Percentiles rank a stretch among this genome's conserved stretches.
Evolutionary conservation across 2,888 invertebrate genomes (phyloP).

Genomic region (Tolmerus cingulatus): DNA sequence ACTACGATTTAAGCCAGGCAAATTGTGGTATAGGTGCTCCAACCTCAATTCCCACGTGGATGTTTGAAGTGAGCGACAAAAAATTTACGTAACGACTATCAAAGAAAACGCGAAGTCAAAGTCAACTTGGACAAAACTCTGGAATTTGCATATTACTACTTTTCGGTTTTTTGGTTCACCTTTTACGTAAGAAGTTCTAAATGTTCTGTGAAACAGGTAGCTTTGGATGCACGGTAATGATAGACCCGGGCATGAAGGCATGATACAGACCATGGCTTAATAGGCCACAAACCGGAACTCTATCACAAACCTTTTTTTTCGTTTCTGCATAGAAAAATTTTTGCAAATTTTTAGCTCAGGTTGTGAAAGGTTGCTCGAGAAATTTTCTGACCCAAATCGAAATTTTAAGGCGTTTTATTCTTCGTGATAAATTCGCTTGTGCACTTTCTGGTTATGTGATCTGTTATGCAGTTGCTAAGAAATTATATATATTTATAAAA

Average conservation of each 20-base stretch:
- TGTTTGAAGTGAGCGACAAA: neutral
- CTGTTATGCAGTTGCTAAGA: neutral
- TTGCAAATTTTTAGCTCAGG: neutral
- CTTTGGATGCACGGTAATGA: neutral
- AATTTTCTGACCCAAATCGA: neutral
- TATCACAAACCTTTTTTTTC: neutral
- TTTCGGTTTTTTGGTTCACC: slow-evolving; percentile 1
- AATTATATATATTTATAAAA: neutral
- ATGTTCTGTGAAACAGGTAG: neutral
- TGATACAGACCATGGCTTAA: neutral
- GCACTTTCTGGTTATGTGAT: neutral
- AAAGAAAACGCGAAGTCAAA: neutral
- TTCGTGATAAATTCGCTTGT: neutral
- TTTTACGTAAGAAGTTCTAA: slow-evolving; percentile 22
- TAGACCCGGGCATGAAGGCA: neutral
- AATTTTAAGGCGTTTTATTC: neutral
- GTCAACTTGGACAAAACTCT: neutral
- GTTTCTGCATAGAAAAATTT: neutral
- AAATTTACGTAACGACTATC: neutral
- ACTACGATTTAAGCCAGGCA: neutral
- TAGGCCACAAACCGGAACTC: neutral
- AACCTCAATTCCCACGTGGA: neutral
- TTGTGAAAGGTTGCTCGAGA: neutral
- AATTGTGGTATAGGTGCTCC: neutral
- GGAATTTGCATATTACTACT: slow-evolving; percentile 18